Evolutionary conservation across 2,888 invertebrate species (phyloP).

Genomic region (Watsonalla binaria): DNA sequence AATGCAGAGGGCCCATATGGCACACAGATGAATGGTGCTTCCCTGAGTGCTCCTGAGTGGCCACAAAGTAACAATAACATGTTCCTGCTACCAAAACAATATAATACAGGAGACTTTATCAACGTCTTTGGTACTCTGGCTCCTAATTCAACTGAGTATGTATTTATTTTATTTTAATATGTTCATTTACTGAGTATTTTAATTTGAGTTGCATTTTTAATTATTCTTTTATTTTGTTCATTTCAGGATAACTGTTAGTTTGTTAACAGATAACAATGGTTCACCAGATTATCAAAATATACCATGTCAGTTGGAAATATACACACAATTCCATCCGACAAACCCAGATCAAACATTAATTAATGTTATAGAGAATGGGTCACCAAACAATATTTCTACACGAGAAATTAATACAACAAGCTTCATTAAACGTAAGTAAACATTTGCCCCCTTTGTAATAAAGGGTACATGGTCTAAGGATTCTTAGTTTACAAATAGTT

Average conservation of each 20-base stretch:
- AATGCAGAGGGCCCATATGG: constrained; percentile 37
- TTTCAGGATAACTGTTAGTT: constrained; percentile 39
- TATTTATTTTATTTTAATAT: constrained; percentile 5
- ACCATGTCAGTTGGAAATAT: constrained; percentile 40
- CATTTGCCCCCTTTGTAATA: not conserved
- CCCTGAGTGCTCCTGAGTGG: constrained; percentile 39
- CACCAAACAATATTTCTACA: constrained; percentile 15
- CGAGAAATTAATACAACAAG: constrained; percentile 18
- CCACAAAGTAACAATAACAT: constrained; percentile 43
- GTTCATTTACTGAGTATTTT: not conserved
- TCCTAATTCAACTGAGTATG: constrained; percentile 30
- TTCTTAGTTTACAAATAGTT: too few relatives aligned
- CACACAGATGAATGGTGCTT: constrained; percentile 36
- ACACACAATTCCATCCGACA: constrained; percentile 23
- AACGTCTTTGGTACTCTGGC: constrained; percentile 27
- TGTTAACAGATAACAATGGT: constrained; percentile 31
- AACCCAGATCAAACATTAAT: constrained; percentile 20
- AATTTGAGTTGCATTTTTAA: not conserved
- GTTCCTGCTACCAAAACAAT: constrained; percentile 45
- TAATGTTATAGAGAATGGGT: constrained; percentile 30
- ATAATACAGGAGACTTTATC: constrained; percentile 33
- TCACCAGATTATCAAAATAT: constrained; percentile 41
- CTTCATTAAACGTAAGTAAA: constrained; percentile 30
- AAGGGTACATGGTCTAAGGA: too few relatives aligned
- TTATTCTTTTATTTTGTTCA: constrained; percentile 2